Evolutionary conservation across 37 sponge, comb jelly and placozoan genomes (phyloP).

Genomic region (Haliclona indistincta): DNA sequence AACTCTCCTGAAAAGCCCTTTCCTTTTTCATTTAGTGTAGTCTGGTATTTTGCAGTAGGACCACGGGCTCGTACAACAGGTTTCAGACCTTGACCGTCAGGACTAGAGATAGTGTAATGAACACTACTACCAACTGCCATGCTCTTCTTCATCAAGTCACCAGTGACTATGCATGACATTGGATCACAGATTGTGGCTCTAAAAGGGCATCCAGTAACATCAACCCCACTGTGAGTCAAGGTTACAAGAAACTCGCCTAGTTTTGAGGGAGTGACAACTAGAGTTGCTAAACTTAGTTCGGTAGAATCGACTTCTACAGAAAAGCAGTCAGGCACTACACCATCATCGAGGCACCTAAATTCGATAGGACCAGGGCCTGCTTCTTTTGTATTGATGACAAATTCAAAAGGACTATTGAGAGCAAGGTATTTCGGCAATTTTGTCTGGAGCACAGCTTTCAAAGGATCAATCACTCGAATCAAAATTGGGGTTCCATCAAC

Average conservation of each 20-base stretch:
- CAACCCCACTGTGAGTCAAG: conserved; percentile 27
- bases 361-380: conserved; percentile 50
- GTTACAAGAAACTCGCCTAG: conserved; percentile 38
- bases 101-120: conserved; percentile 25
- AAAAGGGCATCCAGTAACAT: conserved; percentile 59
- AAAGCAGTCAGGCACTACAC: not conserved
- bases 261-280: conserved; percentile 44
- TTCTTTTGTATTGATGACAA: conserved; percentile 44
- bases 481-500: conserved; percentile 67
- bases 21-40: not conserved
- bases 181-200: conserved; percentile 48
- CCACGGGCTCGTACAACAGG: conserved; percentile 58
- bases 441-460: conserved; percentile 28
- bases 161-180: conserved; percentile 34
- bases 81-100: conserved; percentile 18
- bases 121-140: conserved; percentile 49
- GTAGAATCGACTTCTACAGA: not conserved
- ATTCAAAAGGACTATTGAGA: conserved; percentile 39
- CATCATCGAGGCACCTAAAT: conserved; percentile 34
- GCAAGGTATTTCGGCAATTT: conserved; percentile 39
- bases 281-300: not conserved
- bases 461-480: conserved; percentile 57
- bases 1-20: conserved; percentile 26
- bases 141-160: conserved; percentile 34
- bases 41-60: conserved; percentile 41